These are phyloP conservation scores for Nomada lathburiana DNA, from an alignment of 2,888 invertebrate genomes.

Conservation along the genomic window DNA sequence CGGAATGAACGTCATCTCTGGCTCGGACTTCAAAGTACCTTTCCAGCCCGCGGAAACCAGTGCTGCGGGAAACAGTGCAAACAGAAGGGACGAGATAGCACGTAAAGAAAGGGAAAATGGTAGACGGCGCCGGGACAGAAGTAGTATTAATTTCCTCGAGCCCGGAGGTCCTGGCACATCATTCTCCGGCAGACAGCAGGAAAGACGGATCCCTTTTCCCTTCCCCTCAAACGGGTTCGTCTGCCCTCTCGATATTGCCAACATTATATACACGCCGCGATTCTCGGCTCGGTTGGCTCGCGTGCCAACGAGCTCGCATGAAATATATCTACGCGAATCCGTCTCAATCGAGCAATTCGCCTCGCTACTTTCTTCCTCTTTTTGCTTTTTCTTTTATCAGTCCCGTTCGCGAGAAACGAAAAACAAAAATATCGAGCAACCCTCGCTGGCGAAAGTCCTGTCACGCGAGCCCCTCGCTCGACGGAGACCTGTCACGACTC, in stretches of 20 bases:
- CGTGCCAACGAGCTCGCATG: neutral
- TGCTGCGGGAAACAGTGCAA: conserved; percentile 63
- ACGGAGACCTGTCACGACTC: conserved; percentile 22
- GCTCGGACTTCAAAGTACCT: conserved; percentile 72
- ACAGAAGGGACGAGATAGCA: conserved; percentile 55
- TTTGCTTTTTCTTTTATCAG: neutral
- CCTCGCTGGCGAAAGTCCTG: conserved; percentile 13
- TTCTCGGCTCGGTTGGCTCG: neutral
- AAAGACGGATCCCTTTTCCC: conserved; percentile 59
- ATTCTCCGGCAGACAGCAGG: conserved; percentile 66
- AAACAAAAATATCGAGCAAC: neutral
- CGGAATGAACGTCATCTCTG: conserved; percentile 59
- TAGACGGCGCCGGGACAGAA: conserved; percentile 65
- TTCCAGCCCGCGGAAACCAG: conserved; percentile 58
- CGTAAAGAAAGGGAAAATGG: conserved; percentile 58
- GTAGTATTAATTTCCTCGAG: conserved; percentile 76
- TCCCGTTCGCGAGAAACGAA: neutral
- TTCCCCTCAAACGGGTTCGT: conserved; percentile 31
- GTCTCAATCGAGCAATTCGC: neutral
- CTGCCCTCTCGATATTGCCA: conserved; percentile 51
- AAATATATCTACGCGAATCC: neutral
- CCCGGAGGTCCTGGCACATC: conserved; percentile 70
- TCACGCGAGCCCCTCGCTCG: neutral
- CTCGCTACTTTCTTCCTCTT: neutral
- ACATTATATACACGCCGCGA: conserved; percentile 24